A percentile compares a stretch with the other conserved stretches of the same genome.
phyloP scores from a whole-genome alignment of 2,113 vertebrate genomes.

The Eulemur rufifrons region DNA sequence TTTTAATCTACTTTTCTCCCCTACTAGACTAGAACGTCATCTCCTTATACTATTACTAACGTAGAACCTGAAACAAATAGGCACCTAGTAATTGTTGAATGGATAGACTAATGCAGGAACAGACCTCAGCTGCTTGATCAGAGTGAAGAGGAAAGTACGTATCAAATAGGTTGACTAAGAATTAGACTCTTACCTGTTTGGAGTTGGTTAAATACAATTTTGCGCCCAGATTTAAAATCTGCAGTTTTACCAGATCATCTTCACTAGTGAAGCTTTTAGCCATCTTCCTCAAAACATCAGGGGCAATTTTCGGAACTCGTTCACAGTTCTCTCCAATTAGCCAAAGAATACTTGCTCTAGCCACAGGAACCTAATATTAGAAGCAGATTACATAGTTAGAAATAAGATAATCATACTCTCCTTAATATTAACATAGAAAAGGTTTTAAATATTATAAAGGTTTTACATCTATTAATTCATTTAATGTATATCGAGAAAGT shows the following conservation, averaged over 20 bases:
- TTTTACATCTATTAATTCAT: background rate
- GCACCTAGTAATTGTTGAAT: background rate
- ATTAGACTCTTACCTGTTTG: conserved; percentile 91
- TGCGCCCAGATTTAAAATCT: conserved; percentile 94
- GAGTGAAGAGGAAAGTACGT: background rate
- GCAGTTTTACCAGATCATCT: conserved; percentile 97
- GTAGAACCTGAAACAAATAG: background rate
- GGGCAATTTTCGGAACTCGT: conserved; percentile 95
- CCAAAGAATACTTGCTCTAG: conserved; percentile 98
- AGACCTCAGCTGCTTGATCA: background rate
- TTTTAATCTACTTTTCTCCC: background rate
- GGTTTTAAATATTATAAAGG: background rate
- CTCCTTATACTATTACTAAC: background rate
- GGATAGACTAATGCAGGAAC: background rate
- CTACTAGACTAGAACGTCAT: background rate
- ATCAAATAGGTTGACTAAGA: background rate
- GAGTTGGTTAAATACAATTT: conserved; percentile 98
- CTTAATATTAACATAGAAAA: conserved; percentile 27
- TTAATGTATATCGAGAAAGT: background rate
- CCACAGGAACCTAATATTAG: conserved; percentile 93
- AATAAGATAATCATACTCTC: background rate
- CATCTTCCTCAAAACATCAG: conserved; percentile 95
- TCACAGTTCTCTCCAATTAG: conserved; percentile 98
- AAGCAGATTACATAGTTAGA: conserved; percentile 50
- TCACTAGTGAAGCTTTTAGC: conserved; percentile 95